Conservation (phyloP, 2,888 invertebrate species). For the Eupithecia tripunctaria region DNA sequence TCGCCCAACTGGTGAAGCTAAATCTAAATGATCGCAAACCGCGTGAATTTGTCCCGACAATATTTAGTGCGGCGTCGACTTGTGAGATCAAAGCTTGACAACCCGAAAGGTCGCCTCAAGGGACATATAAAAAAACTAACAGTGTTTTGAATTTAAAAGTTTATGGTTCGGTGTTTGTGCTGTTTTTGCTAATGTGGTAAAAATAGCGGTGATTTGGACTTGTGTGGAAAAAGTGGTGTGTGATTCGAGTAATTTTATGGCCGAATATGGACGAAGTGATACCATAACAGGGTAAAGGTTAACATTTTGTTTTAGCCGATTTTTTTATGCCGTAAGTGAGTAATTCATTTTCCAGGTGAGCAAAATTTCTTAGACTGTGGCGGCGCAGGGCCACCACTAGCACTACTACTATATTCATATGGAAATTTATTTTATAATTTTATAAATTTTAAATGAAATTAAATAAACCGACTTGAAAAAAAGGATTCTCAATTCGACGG, state of each 20-base stretch:
- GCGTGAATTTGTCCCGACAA: slow-evolving; percentile 80
- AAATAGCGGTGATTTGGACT: slow-evolving; percentile 16
- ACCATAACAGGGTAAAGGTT: too few relatives aligned
- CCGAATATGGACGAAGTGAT: too few relatives aligned
- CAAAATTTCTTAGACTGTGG: too few relatives aligned
- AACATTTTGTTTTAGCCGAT: too few relatives aligned
- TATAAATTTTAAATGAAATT: too few relatives aligned
- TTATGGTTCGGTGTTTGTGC: slow-evolving; percentile 54
- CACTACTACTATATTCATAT: too few relatives aligned
- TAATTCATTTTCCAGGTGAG: too few relatives aligned
- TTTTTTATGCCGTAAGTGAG: too few relatives aligned
- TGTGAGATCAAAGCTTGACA: slow-evolving; percentile 63
- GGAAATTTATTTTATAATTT: too few relatives aligned
- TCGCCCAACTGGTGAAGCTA: slow-evolving; percentile 63
- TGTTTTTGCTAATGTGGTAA: slow-evolving; percentile 44
- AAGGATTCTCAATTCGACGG: too few relatives aligned
- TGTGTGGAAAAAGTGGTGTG: neutral
- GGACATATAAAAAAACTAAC: slow-evolving; percentile 66
- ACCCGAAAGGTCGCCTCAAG: slow-evolving; percentile 73
- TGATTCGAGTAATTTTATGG: neutral
- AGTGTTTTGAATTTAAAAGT: slow-evolving; percentile 79
- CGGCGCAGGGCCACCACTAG: too few relatives aligned
- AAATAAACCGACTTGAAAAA: too few relatives aligned
- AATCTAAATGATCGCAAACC: slow-evolving; percentile 74
- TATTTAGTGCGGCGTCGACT: slow-evolving; percentile 72